Evolutionary conservation across 2,113 vertebrate genomes (phyloP).

Genomic region (Channa argus): DNA sequence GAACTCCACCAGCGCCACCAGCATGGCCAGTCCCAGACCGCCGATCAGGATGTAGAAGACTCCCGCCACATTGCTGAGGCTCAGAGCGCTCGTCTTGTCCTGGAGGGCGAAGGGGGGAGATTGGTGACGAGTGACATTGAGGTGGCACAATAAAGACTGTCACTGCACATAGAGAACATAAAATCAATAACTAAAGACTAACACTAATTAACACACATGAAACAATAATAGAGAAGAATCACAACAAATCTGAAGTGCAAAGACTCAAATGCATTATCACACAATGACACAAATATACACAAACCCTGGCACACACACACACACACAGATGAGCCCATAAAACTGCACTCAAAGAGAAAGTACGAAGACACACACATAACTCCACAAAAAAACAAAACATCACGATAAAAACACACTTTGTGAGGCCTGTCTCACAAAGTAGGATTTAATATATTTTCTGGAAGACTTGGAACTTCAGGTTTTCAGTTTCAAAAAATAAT

Average conservation of each 20-base stretch:
- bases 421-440: conserved; percentile 57
- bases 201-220: background rate
- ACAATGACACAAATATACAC: background rate
- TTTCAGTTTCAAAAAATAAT: background rate
- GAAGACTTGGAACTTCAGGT: background rate
- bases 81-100: conserved; percentile 99
- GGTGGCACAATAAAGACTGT: background rate
- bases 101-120: conserved; percentile 70
- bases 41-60: conserved; percentile 99
- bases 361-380: background rate
- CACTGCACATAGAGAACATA: too few species aligned
- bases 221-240: background rate
- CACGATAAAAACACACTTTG: conserved; percentile 1
- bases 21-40: conserved; percentile 98
- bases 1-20: conserved; percentile 99
- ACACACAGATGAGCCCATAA: background rate
- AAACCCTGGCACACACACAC: background rate
- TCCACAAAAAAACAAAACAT: conserved; percentile 19
- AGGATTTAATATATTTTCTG: background rate
- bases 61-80: conserved; percentile 98
- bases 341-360: too few species aligned
- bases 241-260: conserved; percentile 6
- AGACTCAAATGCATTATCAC: background rate
- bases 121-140: conserved; percentile 22
- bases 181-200: background rate